phyloP scores from a whole-genome alignment of 2,888 invertebrate species.

The Chrysomela aeneicollis region DNA sequence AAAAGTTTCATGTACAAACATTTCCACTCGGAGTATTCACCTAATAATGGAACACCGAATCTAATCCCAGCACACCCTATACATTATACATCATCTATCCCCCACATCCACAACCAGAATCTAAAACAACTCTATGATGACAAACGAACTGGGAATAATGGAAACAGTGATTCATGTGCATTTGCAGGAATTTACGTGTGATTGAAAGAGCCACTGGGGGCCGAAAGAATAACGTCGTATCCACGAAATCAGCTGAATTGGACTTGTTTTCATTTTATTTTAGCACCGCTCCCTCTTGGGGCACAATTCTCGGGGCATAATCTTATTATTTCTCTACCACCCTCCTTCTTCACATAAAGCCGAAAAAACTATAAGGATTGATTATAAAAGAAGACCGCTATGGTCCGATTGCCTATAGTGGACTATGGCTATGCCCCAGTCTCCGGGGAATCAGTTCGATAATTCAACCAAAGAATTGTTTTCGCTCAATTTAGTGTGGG shows the following conservation, averaged over 20 bases:
- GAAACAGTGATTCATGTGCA: conserved; percentile 49
- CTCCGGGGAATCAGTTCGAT: conserved; percentile 44
- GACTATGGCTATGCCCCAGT: conserved; percentile 31
- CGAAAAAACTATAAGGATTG: conserved; percentile 51
- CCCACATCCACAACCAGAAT: background rate
- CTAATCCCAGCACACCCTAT: too few species aligned
- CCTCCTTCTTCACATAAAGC: conserved; percentile 54
- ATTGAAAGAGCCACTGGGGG: conserved; percentile 58
- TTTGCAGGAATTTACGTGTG: conserved; percentile 50
- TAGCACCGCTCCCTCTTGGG: conserved; percentile 55
- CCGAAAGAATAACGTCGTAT: conserved; percentile 49
- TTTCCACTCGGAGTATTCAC: too few species aligned
- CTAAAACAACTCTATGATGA: conserved; percentile 25
- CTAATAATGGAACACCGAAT: too few species aligned
- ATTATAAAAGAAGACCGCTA: conserved; percentile 49
- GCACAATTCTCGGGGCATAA: conserved; percentile 56
- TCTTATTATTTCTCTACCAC: conserved; percentile 56
- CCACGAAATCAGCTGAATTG: conserved; percentile 56
- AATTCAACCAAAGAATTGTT: conserved; percentile 57
- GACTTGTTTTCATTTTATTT: conserved; percentile 60
- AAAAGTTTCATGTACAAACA: too few species aligned
- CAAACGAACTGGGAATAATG: conserved; percentile 37
- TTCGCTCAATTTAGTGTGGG: conserved; percentile 58
- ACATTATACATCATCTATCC: background rate
- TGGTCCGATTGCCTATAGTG: conserved; percentile 30